Evolutionary conservation across 2,888 invertebrate genomes (phyloP).

Genomic region (Galerucella calmariensis): DNA sequence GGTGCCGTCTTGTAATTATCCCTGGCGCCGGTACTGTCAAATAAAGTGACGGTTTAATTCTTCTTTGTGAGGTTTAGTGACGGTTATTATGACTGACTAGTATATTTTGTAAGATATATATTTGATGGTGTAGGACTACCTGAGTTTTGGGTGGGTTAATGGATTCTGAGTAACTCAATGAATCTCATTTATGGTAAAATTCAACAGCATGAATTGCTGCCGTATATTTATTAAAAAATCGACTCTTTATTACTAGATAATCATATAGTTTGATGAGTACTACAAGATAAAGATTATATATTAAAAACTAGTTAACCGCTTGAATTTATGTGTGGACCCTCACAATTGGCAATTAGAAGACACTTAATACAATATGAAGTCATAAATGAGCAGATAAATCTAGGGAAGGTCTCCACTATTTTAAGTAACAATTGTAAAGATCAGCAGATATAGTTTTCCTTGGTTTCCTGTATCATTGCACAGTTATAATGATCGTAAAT

Average conservation of each 20-base stretch:
- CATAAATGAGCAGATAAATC: no score
- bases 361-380: no score
- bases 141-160: constrained; percentile 27
- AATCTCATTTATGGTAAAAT: background rate
- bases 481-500: no score
- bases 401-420: no score
- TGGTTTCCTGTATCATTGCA: no score
- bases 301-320: no score
- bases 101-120: constrained; percentile 18
- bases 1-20: constrained; percentile 54
- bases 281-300: background rate
- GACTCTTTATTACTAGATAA: background rate
- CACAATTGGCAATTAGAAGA: no score
- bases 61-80: constrained; percentile 36
- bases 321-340: no score
- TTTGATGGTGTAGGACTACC: constrained; percentile 30
- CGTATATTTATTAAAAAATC: background rate
- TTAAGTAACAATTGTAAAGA: no score
- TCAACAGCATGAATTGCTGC: background rate
- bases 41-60: constrained; percentile 46
- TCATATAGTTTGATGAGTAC: background rate
- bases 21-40: constrained; percentile 55
- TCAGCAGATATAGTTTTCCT: no score
- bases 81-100: constrained; percentile 28
- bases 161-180: constrained; percentile 24